phyloP scores from a whole-genome alignment of 2,888 invertebrate genomes.

The Saturnia pavonia region DNA sequence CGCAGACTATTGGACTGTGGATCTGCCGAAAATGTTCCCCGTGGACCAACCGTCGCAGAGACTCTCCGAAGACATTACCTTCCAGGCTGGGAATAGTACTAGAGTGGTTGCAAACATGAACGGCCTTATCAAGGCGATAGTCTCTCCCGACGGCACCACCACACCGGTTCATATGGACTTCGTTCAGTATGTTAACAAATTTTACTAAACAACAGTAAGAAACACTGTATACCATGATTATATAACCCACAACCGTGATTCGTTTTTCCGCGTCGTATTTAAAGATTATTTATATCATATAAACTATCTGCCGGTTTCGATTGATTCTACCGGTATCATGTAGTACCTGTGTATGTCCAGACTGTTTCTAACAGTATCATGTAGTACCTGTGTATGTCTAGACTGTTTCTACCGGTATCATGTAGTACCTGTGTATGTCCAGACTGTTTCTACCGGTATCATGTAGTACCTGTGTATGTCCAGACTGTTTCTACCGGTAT shows the following conservation, averaged over 20 bases:
- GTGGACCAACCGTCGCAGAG: conserved; percentile 58
- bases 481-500: too few species aligned
- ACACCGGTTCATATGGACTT: conserved; percentile 88
- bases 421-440: too few species aligned
- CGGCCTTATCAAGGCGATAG: conserved; percentile 88
- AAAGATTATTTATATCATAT: background rate
- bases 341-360: background rate
- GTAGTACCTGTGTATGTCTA: too few species aligned
- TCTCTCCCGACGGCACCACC: conserved; percentile 53
- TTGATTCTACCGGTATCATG: background rate
- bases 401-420: too few species aligned
- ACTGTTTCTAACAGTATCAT: too few species aligned
- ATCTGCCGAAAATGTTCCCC: conserved; percentile 71
- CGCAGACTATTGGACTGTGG: conserved; percentile 69
- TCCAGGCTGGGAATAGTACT: conserved; percentile 59
- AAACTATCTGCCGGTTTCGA: background rate
- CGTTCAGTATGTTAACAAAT: conserved; percentile 82
- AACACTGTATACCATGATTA: background rate
- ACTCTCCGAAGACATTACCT: conserved; percentile 57
- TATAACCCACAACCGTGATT: background rate
- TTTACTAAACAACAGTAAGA: background rate
- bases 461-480: too few species aligned
- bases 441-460: too few species aligned
- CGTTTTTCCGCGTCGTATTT: background rate
- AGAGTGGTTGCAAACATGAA: conserved; percentile 84